Conservation (phyloP, 2,797 vertebrate species). For the Macropus fuliginosus region DNA sequence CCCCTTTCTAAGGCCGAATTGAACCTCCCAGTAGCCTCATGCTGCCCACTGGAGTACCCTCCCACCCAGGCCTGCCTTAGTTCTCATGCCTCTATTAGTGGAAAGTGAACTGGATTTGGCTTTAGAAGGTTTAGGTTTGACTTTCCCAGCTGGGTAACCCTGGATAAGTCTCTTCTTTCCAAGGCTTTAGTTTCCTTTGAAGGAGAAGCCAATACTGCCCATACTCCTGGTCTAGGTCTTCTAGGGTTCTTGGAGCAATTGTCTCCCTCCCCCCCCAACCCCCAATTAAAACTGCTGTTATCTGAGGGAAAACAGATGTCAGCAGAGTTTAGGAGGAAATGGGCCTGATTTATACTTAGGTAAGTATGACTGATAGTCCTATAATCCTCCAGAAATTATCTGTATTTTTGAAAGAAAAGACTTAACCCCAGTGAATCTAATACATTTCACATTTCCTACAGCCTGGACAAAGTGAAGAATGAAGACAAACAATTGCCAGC, state of each 20-base stretch:
- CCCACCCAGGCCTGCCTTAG: not conserved
- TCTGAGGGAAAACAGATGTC: not conserved
- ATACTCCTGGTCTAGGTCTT: not conserved
- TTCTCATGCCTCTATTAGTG: not conserved
- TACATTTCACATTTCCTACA: not conserved
- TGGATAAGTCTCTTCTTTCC: not conserved
- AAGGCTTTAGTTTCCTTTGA: not conserved
- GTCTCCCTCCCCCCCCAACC: not conserved
- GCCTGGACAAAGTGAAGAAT: not conserved
- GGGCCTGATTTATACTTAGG: not conserved
- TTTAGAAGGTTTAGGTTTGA: not conserved
- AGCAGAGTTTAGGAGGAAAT: not conserved
- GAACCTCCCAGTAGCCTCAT: not conserved
- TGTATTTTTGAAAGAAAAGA: not conserved
- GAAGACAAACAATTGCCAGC: not conserved
- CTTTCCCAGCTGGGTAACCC: not conserved
- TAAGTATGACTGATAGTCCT: not conserved
- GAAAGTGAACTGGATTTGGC: not conserved
- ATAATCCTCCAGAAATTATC: not conserved
- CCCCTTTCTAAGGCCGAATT: not conserved
- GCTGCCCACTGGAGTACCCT: not conserved
- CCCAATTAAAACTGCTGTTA: not conserved
- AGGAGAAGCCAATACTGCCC: not conserved
- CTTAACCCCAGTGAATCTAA: not conserved
- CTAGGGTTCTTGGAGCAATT: not conserved